Conservation (phyloP, 2,888 invertebrate species). For the Eudemis profundana region DNA sequence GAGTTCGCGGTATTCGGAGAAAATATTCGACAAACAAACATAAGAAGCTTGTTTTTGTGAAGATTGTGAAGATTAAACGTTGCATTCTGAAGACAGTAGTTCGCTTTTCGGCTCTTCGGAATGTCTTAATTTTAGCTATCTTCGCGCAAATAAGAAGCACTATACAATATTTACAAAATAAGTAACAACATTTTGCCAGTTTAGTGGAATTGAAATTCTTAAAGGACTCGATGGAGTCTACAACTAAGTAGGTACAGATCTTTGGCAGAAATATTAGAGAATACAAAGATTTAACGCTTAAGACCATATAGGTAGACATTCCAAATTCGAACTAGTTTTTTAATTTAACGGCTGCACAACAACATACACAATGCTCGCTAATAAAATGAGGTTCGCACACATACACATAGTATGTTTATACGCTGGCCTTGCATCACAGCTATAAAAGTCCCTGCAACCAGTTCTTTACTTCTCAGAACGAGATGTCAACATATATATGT, state of each 20-base stretch:
- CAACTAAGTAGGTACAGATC: no score
- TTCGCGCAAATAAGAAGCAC: no score
- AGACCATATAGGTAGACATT: no score
- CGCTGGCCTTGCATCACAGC: constrained; percentile 1
- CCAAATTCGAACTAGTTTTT: neutral
- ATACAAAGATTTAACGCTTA: no score
- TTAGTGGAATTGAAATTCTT: no score
- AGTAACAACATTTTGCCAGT: no score
- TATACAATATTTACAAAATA: no score
- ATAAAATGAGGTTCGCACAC: neutral
- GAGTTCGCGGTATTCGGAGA: constrained; percentile 66
- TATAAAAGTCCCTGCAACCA: constrained; percentile 28
- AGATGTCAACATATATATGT: neutral
- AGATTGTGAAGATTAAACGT: neutral
- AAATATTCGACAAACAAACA: constrained; percentile 59
- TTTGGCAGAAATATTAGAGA: no score
- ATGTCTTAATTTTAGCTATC: no score
- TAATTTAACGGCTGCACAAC: neutral
- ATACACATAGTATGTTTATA: constrained; percentile 7
- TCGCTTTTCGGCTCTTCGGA: no score
- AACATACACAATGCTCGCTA: neutral
- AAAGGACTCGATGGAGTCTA: no score
- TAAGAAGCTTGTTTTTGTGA: constrained; percentile 41
- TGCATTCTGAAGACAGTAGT: no score
- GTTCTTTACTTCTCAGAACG: constrained; percentile 20